A percentile compares a stretch with the other conserved stretches of the same genome.
These are phyloP conservation scores for Spatulosminthurus flaviceps DNA, from an alignment of 2,888 invertebrate species.

Conservation along the genomic window DNA sequence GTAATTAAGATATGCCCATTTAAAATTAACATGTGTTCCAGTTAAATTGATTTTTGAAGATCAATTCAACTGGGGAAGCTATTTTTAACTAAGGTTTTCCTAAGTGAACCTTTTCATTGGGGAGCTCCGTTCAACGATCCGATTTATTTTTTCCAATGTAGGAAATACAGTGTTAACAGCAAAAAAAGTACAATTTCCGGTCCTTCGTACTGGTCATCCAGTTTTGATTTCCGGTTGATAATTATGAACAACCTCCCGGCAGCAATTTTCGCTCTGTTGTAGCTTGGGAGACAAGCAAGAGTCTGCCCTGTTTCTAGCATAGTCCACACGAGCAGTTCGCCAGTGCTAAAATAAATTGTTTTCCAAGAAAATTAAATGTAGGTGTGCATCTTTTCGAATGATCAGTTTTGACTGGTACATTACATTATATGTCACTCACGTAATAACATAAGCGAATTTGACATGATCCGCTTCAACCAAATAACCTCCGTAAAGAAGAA, in stretches of 20 bases:
- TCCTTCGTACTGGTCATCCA: conserved; percentile 66
- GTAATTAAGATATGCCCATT: no score
- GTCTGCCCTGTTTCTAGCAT: conserved; percentile 68
- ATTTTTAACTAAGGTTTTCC: no score
- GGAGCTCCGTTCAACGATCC: no score
- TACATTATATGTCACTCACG: conserved; percentile 62
- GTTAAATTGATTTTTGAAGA: no score
- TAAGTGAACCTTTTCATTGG: neutral
- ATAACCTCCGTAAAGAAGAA: conserved; percentile 66
- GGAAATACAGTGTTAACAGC: conserved; percentile 33
- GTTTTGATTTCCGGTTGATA: neutral
- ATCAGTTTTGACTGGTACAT: no score
- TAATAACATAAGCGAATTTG: conserved; percentile 63
- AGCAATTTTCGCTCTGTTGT: conserved; percentile 80
- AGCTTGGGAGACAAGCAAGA: conserved; percentile 80
- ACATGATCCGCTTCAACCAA: conserved; percentile 64
- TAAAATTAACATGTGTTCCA: no score
- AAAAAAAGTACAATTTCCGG: conserved; percentile 72
- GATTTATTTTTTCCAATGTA: no score
- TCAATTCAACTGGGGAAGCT: no score
- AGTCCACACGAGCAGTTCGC: conserved; percentile 71
- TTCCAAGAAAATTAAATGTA: neutral
- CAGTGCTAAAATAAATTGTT: conserved; percentile 69
- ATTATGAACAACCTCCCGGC: conserved; percentile 73
- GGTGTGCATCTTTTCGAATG: neutral